Percentiles rank a stretch among this genome's conserved stretches.
These are phyloP conservation scores for Napeogenes inachia DNA, from an alignment of 2,888 invertebrate genomes.

Conservation along the genomic window DNA sequence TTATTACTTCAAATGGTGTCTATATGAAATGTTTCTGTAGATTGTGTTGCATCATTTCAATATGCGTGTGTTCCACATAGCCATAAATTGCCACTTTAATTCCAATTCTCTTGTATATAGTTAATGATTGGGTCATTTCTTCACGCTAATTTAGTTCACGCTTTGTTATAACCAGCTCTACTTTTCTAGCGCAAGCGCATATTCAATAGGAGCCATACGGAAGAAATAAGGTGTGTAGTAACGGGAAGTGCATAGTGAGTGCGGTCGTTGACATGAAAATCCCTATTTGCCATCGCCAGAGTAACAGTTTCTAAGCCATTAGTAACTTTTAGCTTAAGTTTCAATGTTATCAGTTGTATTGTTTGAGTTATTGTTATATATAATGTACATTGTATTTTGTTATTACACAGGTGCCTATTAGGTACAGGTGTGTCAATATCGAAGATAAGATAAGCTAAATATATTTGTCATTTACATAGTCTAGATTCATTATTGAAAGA, in stretches of 20 bases:
- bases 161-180: constrained; percentile 9
- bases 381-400: no score
- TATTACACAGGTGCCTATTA: no score
- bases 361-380: no score
- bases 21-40: constrained; percentile 26
- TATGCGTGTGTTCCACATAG: constrained; percentile 24
- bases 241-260: constrained; percentile 35
- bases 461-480: no score
- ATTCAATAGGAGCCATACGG: constrained; percentile 28
- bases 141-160: constrained; percentile 13
- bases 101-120: constrained; percentile 14
- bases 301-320: constrained; percentile 18
- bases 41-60: constrained; percentile 27
- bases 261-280: constrained; percentile 35
- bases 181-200: constrained; percentile 16
- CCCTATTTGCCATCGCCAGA: constrained; percentile 28
- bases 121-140: constrained; percentile 18
- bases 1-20: constrained; percentile 9
- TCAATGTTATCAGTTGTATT: no score
- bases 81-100: constrained; percentile 26
- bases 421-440: no score
- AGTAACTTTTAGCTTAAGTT: constrained; percentile 3
- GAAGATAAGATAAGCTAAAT: no score
- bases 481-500: no score
- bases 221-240: constrained; percentile 35